Percentiles rank a stretch among this genome's conserved stretches.
Conservation (phyloP, 2,888 invertebrate genomes). For the Seladonia tumulorum region DNA sequence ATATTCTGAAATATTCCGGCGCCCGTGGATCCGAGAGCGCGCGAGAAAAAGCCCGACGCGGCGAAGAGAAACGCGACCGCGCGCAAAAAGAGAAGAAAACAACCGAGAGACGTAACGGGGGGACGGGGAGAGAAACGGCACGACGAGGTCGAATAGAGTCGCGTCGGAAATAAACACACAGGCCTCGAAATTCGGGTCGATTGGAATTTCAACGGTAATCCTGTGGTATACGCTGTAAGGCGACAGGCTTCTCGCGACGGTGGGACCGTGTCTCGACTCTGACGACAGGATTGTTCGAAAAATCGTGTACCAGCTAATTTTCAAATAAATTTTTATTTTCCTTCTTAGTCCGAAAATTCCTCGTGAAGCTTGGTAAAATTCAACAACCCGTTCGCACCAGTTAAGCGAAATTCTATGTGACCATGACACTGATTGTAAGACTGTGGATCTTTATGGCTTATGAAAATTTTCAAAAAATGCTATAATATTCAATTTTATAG, state of each 20-base stretch:
- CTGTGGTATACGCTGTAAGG: neutral
- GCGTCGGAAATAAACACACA: constrained; percentile 58
- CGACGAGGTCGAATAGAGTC: neutral
- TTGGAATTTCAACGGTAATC: constrained; percentile 39
- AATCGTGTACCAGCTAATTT: neutral
- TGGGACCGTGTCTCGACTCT: neutral
- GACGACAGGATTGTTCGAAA: neutral
- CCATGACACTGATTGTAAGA: too few relatives aligned
- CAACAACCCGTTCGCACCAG: too few relatives aligned
- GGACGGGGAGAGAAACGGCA: neutral
- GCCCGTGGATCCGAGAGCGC: constrained; percentile 35
- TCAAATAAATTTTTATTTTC: too few relatives aligned
- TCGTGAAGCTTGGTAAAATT: too few relatives aligned
- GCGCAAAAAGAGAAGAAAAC: constrained; percentile 19
- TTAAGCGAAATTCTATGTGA: too few relatives aligned
- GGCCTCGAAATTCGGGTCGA: constrained; percentile 68
- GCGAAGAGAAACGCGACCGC: neutral
- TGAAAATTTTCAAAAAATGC: too few relatives aligned
- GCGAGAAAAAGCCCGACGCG: neutral
- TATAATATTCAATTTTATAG: too few relatives aligned
- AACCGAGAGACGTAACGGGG: neutral
- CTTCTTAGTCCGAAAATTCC: too few relatives aligned
- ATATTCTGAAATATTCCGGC: constrained; percentile 76
- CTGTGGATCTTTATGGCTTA: too few relatives aligned
- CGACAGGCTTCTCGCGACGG: neutral